Base-by-base conservation (phyloP, 2,797 vertebrate species). In the Lerista edwardsae region DNA sequence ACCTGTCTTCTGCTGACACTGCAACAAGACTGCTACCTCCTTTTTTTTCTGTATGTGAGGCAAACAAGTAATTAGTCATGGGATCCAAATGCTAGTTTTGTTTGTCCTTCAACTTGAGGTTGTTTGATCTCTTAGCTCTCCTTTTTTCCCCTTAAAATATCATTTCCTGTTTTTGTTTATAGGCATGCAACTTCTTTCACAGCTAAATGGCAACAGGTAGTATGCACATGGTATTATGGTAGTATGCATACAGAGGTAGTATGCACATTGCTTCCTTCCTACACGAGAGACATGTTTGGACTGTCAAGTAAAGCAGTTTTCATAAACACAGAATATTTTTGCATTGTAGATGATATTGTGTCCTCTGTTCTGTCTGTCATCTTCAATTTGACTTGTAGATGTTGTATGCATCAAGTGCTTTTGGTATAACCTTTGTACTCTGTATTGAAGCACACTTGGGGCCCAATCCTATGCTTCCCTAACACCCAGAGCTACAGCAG, bases 61-160 rank as follows among this genome's bases (percentile, higher is more conserved):
- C 69, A 73, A 39, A 64, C 75, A 61, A 83, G 14, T 41, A 75
- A 84, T 62, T 79, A 47, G 14, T 34, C 36, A 62, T 71, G 72
- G 27, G 57, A 62, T 31, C 12, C 39, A 73, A 44, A 51, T 39
- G 10, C 36, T 51, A 25, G 19, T 21, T 71, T 78, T 77, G 51
- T 71, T 55, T 29, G 51, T 71, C 31, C 15, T 51, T 34, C 44
- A 65, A 31, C 6, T 51, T 47, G 67, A 80, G 51, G 15, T 55
- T 6, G 9, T 73, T 61, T 41, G 44, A 67, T 39, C 31, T 55
- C n/a, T 51, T 51, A 67, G 36, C 21, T 68, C 19, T 59, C 14
- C 47, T 51, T 51, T 51, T 10, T 51, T 9, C 47, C 14, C 47
- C 79, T 59, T 81, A 15, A 68, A 67, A 25, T 67, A 21, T 39